Evolutionary conservation across 2,113 vertebrate species (phyloP).

Genomic region (Elaphurus davidianus): DNA sequence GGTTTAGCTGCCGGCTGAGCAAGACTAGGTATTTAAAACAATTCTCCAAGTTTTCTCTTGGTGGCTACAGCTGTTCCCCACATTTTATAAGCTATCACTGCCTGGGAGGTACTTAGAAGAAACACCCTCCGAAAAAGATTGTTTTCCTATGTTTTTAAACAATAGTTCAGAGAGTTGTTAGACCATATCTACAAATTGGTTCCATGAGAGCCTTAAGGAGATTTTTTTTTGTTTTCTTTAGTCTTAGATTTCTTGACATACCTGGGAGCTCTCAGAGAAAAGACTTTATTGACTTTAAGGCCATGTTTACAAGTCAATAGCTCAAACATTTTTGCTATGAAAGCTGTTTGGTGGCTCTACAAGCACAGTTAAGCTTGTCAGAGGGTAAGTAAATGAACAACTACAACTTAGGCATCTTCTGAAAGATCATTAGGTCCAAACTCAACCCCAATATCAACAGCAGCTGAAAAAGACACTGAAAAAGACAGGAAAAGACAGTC

Average conservation of each 20-base stretch:
- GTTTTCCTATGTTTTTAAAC: neutral
- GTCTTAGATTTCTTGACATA: conserved; percentile 18
- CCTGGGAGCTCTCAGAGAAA: neutral
- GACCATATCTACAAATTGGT: neutral
- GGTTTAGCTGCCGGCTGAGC: neutral
- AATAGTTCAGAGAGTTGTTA: neutral
- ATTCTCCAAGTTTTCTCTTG: neutral
- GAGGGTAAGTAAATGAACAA: neutral
- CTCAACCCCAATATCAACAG: neutral
- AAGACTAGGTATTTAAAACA: neutral
- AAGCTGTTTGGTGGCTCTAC: neutral
- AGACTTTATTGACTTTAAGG: neutral
- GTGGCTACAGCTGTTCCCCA: neutral
- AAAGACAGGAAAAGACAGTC: neutral
- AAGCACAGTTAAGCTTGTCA: neutral
- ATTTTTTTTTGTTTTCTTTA: neutral
- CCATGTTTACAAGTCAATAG: neutral
- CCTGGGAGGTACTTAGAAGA: conserved; percentile 21
- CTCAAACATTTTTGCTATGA: neutral
- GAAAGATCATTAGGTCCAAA: neutral
- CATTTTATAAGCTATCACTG: neutral
- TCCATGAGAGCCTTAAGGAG: neutral
- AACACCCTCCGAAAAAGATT: neutral
- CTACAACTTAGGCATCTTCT: neutral
- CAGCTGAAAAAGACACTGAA: neutral